phyloP scores from a whole-genome alignment of 30 jellyfish, hydroid and myxozoan genomes.

The Catostylus mosaicus region DNA sequence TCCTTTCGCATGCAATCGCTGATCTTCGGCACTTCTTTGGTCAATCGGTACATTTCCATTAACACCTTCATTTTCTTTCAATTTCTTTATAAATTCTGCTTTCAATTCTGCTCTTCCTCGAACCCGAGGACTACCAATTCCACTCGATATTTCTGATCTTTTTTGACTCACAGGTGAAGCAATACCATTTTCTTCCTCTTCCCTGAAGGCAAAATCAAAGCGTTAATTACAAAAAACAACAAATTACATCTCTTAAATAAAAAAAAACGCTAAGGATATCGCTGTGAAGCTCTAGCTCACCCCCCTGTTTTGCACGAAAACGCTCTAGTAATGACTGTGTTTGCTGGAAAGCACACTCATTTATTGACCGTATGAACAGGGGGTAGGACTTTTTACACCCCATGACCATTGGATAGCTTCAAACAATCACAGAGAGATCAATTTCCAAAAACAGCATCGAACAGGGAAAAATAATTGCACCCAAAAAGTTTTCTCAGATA shows the following conservation, averaged over 20 bases:
- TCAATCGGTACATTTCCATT: conserved; percentile 42
- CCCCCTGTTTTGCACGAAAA: no score
- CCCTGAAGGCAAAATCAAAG: conserved; percentile 27
- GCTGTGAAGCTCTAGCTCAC: no score
- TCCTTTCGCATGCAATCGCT: conserved; percentile 33
- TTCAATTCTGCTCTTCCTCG: conserved; percentile 60
- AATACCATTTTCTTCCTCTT: conserved; percentile 53
- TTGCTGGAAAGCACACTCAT: no score
- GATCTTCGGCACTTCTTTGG: conserved; percentile 23
- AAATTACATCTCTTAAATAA: not conserved
- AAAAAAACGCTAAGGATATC: no score
- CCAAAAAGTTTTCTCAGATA: no score
- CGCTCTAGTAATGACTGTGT: no score
- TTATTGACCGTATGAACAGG: no score
- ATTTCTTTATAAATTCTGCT: not conserved
- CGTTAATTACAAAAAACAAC: not conserved
- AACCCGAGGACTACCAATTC: conserved; percentile 64
- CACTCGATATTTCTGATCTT: conserved; percentile 23
- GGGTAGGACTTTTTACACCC: no score
- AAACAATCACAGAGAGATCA: no score
- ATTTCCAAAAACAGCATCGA: no score
- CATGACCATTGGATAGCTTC: no score
- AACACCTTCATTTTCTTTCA: not conserved
- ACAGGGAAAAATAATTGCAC: no score
- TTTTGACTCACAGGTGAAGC: conserved; percentile 49